These are phyloP conservation scores for Aphelocoma coerulescens DNA, from an alignment of 2,113 vertebrate genomes.

Conservation along the genomic window DNA sequence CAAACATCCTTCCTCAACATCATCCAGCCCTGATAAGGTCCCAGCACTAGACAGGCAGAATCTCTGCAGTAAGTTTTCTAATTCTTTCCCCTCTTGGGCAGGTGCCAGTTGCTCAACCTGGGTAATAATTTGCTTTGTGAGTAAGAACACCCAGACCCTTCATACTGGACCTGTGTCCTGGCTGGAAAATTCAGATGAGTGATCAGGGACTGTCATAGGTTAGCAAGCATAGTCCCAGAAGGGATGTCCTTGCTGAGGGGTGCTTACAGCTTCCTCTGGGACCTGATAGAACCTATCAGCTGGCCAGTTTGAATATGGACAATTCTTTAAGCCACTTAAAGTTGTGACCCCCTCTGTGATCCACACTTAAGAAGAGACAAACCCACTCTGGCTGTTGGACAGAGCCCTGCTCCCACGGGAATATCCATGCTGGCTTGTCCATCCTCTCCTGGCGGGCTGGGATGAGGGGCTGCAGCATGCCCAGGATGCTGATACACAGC, in stretches of 20 bases:
- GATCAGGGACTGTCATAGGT: background rate
- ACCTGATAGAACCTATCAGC: too few relatives aligned
- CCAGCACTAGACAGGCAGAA: background rate
- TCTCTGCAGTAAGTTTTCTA: background rate
- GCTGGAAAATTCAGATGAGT: background rate
- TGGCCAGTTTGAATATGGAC: too few relatives aligned
- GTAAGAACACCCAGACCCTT: background rate
- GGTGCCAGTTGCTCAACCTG: background rate
- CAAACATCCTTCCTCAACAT: slow-evolving; percentile 33
- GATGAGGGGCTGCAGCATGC: background rate
- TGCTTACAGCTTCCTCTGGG: too few relatives aligned
- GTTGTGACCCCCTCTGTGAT: too few relatives aligned
- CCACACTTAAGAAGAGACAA: too few relatives aligned
- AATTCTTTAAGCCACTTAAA: too few relatives aligned
- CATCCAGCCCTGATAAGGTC: slow-evolving; percentile 19
- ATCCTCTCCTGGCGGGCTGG: background rate
- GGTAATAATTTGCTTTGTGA: background rate
- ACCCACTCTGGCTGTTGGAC: fast-evolving
- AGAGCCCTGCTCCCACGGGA: background rate
- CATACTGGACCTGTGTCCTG: background rate
- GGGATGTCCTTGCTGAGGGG: too few relatives aligned
- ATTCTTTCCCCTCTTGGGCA: background rate
- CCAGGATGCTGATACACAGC: background rate
- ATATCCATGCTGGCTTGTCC: fast-evolving
- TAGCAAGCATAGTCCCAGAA: too few relatives aligned